Evolutionary conservation across 1,140 invertebrate species (phyloP), one percentile per base, ranked within the genome.

Genomic region (Drosophila murphyi): DNA sequence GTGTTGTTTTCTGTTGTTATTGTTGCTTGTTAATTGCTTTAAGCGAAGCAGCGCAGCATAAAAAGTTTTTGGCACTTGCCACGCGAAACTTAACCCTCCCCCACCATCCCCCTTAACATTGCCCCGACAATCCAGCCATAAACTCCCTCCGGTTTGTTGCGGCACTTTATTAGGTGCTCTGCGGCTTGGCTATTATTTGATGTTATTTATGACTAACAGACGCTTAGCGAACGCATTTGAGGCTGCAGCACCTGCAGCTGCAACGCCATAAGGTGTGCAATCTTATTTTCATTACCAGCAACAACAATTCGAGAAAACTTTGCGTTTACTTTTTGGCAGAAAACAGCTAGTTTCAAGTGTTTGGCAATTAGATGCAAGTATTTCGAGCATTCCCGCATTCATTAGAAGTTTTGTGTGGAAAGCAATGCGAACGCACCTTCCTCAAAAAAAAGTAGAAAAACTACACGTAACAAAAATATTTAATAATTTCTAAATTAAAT

Each of bases 121-220:
- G 20, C 20, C 20, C 20, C 1, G 20, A 20, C 20, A 20, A 20
- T 20, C 20, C 20, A 20, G 20, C 20, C 20, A 20, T 20, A 20
- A 20, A 20, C 20, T 2, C 35, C 5, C 6, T 7, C 2, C 2
- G 10, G 10, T 41, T 60, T 62, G 41, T 55, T 61, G 50, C 31
- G 51, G 67, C 82, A 85, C 78, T 85, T 86, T 86, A 85, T 86
- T 85, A 74, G 77, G 39, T n/a, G 43, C 39, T 37, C 51, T 47
- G 47, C 12, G 50, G 41, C 32, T 45, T 72, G 65, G 73, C 81
- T 68, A 80, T 80, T 78, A 86, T 80, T 85, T 75, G 64, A 78
- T 81, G 73, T 81, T 86, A 81, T 86, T 85, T 85, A 86, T 85
- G 82, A 72, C 65, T 60, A 47, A 60, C 72, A 85, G 81, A 80